Evolutionary conservation across 2,113 vertebrate genomes (phyloP).

Genomic region (Actinemys pallida): DNA sequence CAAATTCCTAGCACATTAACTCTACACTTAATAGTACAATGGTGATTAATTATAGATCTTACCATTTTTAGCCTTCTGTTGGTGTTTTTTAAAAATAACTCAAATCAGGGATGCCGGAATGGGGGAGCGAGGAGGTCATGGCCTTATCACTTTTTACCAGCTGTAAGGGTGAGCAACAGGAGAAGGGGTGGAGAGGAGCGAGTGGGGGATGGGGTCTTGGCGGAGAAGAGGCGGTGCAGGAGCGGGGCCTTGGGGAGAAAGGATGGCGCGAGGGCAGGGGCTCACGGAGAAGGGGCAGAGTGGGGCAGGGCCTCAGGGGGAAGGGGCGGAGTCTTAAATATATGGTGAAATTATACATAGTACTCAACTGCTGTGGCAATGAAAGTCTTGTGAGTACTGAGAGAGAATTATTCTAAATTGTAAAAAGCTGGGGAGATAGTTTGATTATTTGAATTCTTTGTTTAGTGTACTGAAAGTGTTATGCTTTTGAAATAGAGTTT

Average conservation of each 20-base stretch:
- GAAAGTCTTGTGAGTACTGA: not conserved
- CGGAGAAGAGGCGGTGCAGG: too few relatives aligned
- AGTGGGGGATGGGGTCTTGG: too few relatives aligned
- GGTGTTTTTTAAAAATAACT: not conserved
- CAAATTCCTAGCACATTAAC: not conserved
- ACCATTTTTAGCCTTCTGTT: not conserved
- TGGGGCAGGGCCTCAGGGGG: too few relatives aligned
- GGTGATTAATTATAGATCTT: not conserved
- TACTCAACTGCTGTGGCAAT: not conserved
- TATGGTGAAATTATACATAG: not conserved
- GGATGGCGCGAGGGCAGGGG: too few relatives aligned
- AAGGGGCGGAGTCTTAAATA: not conserved
- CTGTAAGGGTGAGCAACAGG: too few relatives aligned
- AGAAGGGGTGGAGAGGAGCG: too few relatives aligned
- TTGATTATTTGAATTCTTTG: not conserved
- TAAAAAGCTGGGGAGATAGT: not conserved
- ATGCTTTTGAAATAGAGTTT: not conserved
- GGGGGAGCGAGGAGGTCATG: accelerated
- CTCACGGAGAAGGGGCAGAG: too few relatives aligned
- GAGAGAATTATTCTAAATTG: not conserved
- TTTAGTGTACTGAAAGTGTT: not conserved
- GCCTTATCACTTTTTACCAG: too few relatives aligned
- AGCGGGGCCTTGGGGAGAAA: too few relatives aligned
- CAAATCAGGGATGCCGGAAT: too few relatives aligned
- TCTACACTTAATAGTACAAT: not conserved